Evolutionary conservation across 2,113 vertebrate genomes (phyloP).

Genomic region (Callorhinus ursinus): DNA sequence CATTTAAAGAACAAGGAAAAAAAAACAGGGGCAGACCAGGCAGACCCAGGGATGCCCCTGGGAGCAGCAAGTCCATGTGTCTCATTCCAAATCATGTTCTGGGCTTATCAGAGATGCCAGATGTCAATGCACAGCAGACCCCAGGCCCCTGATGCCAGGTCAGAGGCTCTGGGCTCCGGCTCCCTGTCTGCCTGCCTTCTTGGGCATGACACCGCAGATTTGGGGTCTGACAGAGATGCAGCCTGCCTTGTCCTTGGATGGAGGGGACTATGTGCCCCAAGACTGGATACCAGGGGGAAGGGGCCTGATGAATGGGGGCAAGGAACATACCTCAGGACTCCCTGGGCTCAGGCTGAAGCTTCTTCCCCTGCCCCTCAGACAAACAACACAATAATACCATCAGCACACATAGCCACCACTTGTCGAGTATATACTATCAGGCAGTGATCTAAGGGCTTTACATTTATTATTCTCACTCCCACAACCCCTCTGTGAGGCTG

Average conservation of each 20-base stretch:
- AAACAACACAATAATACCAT: background rate
- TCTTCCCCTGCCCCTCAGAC: background rate
- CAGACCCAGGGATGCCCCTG: background rate
- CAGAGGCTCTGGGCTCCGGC: background rate
- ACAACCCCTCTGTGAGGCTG: rapidly evolving
- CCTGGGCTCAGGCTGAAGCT: background rate
- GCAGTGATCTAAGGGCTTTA: background rate
- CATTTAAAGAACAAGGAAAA: background rate
- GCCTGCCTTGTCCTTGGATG: background rate
- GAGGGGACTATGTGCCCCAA: background rate
- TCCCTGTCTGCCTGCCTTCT: background rate
- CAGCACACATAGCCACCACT: too few relatives aligned
- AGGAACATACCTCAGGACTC: background rate
- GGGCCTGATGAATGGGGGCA: background rate
- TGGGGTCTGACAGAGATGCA: background rate
- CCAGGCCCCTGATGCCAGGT: background rate
- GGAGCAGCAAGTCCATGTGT: background rate
- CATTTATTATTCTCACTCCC: background rate
- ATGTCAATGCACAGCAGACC: rapidly evolving
- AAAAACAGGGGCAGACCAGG: background rate
- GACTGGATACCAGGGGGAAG: background rate
- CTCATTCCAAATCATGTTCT: background rate
- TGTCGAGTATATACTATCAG: rapidly evolving
- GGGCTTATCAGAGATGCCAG: background rate
- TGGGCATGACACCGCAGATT: background rate